These are phyloP conservation scores for Hapalemur alaotrensis DNA, from an alignment of 2,797 vertebrate species.

Conservation along the genomic window DNA sequence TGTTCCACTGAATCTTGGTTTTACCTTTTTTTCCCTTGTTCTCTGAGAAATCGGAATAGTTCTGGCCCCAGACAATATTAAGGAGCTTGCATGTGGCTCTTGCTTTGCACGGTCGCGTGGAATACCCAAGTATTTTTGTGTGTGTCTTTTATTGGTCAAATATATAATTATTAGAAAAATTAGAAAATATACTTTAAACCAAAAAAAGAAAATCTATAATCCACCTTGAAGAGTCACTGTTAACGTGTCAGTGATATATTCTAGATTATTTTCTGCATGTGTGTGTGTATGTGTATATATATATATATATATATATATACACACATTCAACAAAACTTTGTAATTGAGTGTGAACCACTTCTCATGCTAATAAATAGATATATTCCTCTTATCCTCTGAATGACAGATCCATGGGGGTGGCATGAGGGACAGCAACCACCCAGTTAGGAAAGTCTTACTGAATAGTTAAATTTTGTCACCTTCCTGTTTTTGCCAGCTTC, in stretches of 20 bases:
- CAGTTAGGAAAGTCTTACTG: not conserved
- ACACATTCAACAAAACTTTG: not conserved
- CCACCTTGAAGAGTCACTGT: not conserved
- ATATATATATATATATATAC: too few species aligned
- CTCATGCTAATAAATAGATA: not conserved
- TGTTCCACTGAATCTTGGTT: not conserved
- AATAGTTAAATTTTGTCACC: not conserved
- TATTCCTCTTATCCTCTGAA: not conserved
- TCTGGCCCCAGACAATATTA: not conserved
- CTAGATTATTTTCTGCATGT: not conserved
- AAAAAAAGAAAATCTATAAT: not conserved
- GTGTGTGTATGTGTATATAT: not conserved
- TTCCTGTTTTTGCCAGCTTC: conserved; percentile 81
- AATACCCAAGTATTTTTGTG: not conserved
- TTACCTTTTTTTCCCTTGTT: not conserved
- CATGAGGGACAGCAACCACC: not conserved
- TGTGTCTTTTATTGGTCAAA: not conserved
- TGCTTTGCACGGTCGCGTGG: not conserved
- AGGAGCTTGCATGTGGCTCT: not conserved
- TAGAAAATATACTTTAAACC: not conserved
- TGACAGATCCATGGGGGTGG: not conserved
- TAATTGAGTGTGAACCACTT: not conserved
- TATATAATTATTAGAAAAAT: not conserved
- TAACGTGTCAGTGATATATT: not conserved
- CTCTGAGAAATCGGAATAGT: not conserved